A percentile compares a stretch with the other conserved stretches of the same genome.
phyloP scores from a whole-genome alignment of 2,888 invertebrate genomes.

The Pristionchus maxplancki region DNA sequence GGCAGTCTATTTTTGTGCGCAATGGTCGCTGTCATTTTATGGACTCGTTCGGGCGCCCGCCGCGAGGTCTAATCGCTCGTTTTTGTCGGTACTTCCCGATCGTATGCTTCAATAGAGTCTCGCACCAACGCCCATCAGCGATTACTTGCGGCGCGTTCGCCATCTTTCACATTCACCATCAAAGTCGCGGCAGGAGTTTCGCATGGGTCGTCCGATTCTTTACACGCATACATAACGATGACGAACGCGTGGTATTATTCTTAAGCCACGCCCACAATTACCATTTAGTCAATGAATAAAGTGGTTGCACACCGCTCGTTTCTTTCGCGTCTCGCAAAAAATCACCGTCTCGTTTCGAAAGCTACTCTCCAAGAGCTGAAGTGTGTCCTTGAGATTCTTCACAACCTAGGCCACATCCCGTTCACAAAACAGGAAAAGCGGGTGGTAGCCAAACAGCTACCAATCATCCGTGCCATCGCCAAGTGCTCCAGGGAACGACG shows the following conservation, averaged over 20 bases:
- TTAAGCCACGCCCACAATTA: slow-evolving; percentile 10
- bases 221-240: neutral
- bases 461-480: neutral
- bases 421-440: neutral
- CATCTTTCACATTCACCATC: neutral
- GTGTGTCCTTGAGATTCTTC: neutral
- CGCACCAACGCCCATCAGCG: neutral
- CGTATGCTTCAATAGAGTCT: neutral
- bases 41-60: neutral
- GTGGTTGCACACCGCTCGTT: neutral
- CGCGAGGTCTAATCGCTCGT: neutral
- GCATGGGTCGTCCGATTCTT: neutral
- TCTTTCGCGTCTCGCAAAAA: neutral
- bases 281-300: neutral
- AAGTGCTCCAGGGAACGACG: neutral
- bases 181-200: neutral
- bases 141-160: neutral
- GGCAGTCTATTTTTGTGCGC: neutral
- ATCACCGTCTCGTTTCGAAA: neutral
- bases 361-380: neutral
- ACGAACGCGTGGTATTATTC: neutral
- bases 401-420: neutral
- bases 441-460: neutral
- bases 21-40: neutral
- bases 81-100: neutral